phyloP scores from a whole-genome alignment of 2,113 vertebrate species.

The Naja naja region DNA sequence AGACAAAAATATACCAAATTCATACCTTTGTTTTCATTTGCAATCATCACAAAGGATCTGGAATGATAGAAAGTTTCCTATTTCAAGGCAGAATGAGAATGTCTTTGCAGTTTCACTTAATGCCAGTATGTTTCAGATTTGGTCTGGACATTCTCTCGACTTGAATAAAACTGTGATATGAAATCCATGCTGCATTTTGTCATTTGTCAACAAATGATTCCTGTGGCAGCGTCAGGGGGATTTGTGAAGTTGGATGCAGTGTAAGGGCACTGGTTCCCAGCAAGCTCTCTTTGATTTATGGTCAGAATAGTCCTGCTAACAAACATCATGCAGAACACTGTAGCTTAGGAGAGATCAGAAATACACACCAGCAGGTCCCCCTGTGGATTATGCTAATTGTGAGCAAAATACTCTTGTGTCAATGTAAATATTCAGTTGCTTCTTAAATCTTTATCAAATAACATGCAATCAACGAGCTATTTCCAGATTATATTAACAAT shows the following conservation, averaged over 20 bases:
- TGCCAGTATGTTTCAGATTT: neutral
- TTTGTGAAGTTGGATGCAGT: neutral
- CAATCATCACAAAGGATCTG: neutral
- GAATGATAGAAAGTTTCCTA: conserved; percentile 18
- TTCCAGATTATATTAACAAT: neutral
- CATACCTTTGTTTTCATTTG: conserved; percentile 12
- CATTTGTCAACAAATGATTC: neutral
- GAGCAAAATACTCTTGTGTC: neutral
- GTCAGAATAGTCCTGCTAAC: neutral
- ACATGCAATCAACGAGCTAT: neutral
- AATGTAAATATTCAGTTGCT: neutral
- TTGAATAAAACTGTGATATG: neutral
- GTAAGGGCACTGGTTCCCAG: neutral
- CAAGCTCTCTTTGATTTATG: neutral
- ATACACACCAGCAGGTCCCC: neutral
- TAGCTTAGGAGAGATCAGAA: neutral
- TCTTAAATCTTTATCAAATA: neutral
- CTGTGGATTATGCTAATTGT: neutral
- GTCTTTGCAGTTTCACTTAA: neutral
- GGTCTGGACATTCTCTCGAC: neutral
- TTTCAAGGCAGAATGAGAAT: neutral
- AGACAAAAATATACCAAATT: neutral
- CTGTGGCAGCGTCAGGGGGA: neutral
- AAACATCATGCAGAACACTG: neutral
- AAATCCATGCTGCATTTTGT: neutral